Conservation (phyloP, 2,797 vertebrate genomes). For the Etheostoma perlongum region DNA sequence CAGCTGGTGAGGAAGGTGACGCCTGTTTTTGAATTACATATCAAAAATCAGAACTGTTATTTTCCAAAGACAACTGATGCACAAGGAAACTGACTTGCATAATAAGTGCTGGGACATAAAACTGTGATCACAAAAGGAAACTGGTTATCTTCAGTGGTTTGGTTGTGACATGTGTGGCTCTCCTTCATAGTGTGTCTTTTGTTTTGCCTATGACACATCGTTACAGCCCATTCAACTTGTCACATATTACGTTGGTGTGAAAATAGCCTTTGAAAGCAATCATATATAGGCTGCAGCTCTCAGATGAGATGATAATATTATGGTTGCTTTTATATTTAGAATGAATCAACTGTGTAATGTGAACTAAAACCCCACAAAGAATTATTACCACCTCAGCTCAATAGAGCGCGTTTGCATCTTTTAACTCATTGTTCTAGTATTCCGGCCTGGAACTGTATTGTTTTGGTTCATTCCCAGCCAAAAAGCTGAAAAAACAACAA, state of each 20-base stretch:
- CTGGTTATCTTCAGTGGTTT: conserved; percentile 16
- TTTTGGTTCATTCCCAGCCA: not conserved
- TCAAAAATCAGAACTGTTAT: conserved; percentile 22
- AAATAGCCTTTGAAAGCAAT: not conserved
- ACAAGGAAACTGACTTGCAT: conserved; percentile 7
- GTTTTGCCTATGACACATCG: conserved; percentile 14
- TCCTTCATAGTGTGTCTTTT: conserved; percentile 7
- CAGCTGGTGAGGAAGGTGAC: conserved; percentile 45
- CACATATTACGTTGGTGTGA: conserved; percentile 10
- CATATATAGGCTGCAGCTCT: not conserved
- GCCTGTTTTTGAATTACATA: conserved; percentile 51
- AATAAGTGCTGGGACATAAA: conserved; percentile 15
- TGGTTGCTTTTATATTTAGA: not conserved
- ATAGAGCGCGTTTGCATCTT: not conserved
- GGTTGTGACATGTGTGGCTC: conserved; percentile 34
- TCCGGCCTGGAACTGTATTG: not conserved
- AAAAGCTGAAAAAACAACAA: too few relatives aligned
- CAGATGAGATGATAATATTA: not conserved
- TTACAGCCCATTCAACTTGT: not conserved
- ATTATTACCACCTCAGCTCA: not conserved
- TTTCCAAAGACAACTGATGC: conserved; percentile 36
- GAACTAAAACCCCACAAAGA: not conserved
- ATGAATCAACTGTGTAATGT: too few relatives aligned
- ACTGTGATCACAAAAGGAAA: conserved; percentile 30
- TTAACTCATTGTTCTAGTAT: not conserved